phyloP scores from a whole-genome alignment of 2,113 vertebrate species.

The Sphaerodactylus townsendi region DNA sequence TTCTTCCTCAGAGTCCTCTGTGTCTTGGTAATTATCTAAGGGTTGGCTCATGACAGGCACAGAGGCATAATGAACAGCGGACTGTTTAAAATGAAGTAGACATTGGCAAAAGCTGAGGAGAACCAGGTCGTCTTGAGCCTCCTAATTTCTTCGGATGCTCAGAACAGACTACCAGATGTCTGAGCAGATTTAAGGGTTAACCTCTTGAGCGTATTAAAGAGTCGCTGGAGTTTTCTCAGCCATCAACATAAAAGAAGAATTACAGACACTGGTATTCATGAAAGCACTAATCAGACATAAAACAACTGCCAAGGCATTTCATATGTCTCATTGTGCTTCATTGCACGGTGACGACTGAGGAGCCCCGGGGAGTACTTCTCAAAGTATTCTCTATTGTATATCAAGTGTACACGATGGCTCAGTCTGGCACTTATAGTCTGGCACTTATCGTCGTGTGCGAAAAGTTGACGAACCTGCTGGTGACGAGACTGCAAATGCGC shows the following conservation, averaged over 20 bases:
- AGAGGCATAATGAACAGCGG: not conserved
- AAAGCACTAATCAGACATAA: conserved; percentile 65
- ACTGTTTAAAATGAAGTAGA: not conserved
- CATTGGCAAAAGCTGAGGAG: not conserved
- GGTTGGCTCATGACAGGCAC: too few relatives aligned
- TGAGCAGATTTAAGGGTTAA: conserved; percentile 61
- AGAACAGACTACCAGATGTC: conserved; percentile 5
- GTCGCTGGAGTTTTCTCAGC: conserved; percentile 60
- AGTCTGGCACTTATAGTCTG: conserved; percentile 63
- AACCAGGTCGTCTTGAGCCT: not conserved
- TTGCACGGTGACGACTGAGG: conserved; percentile 55
- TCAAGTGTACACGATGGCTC: conserved; percentile 46
- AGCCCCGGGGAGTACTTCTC: conserved; percentile 59
- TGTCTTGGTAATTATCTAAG: too few relatives aligned
- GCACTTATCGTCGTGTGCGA: conserved; percentile 51
- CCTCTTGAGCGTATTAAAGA: conserved; percentile 55
- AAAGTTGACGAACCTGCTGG: conserved; percentile 46
- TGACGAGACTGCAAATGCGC: conserved; percentile 27
- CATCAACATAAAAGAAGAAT: conserved; percentile 49
- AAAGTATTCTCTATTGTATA: conserved; percentile 60
- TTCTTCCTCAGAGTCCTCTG: too few relatives aligned
- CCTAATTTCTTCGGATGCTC: conserved; percentile 32
- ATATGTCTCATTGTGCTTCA: conserved; percentile 60
- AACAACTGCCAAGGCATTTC: conserved; percentile 68
- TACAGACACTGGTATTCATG: conserved; percentile 62